Evolutionary conservation across 2,888 invertebrate genomes (phyloP).

Genomic region (Lamproptera curius): DNA sequence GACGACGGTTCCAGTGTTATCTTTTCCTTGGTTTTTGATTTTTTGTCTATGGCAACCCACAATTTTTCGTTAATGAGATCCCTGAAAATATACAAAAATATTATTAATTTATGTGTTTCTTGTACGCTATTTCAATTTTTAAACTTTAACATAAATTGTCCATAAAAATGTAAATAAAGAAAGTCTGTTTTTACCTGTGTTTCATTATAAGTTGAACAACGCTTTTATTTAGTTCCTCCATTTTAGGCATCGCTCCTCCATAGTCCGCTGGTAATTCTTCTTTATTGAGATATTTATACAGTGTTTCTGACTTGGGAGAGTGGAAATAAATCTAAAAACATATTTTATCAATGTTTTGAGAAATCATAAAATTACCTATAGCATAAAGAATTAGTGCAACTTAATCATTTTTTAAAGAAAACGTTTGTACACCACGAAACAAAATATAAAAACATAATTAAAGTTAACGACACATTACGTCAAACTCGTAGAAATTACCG

Average conservation of each 20-base stretch:
- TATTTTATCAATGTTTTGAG: background rate
- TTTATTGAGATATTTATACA: constrained; percentile 76
- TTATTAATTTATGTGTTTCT: too few species aligned
- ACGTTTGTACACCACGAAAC: too few species aligned
- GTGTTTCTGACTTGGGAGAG: constrained; percentile 78
- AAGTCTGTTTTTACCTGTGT: constrained; percentile 28
- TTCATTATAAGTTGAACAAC: constrained; percentile 56
- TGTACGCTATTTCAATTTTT: too few species aligned
- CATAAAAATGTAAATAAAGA: too few species aligned
- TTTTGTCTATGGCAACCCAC: constrained; percentile 32
- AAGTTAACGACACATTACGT: too few species aligned
- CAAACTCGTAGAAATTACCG: too few species aligned
- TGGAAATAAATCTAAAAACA: constrained; percentile 80
- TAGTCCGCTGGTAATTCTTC: constrained; percentile 81
- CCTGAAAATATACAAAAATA: constrained; percentile 27
- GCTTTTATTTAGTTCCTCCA: constrained; percentile 65
- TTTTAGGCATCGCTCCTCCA: constrained; percentile 76
- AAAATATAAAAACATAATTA: too few species aligned
- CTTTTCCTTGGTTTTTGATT: constrained; percentile 26
- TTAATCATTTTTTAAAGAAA: too few species aligned
- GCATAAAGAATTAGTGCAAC: too few species aligned
- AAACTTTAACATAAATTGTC: too few species aligned
- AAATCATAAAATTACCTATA: constrained; percentile 1
- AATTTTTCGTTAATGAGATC: constrained; percentile 29
- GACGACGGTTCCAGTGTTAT: constrained; percentile 26